These are phyloP conservation scores for Boleophthalmus pectinirostris DNA, from an alignment of 2,113 vertebrate genomes.

Conservation along the genomic window DNA sequence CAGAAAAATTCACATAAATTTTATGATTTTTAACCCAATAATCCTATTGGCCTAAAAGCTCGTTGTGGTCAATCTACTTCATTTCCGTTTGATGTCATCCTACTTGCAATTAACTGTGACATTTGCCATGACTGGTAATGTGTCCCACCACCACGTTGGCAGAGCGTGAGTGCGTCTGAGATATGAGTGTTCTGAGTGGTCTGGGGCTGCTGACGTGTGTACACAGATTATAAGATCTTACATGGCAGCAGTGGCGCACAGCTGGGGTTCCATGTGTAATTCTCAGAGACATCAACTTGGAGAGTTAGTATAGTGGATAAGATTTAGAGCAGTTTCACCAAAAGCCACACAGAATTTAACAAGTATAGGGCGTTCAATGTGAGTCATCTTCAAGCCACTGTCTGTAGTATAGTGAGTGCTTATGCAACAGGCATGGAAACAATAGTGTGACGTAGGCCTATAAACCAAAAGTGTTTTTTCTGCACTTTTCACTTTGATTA, in stretches of 20 bases:
- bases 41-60: not conserved
- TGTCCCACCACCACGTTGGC: not conserved
- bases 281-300: slow-evolving; percentile 6
- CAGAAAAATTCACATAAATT: too few relatives aligned
- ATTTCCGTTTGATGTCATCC: not conserved
- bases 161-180: not conserved
- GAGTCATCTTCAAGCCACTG: not conserved
- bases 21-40: not conserved
- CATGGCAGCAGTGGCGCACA: slow-evolving; percentile 33
- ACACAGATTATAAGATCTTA: slow-evolving; percentile 37
- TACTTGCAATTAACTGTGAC: not conserved
- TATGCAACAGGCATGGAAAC: not conserved
- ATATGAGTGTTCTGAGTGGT: slow-evolving; percentile 8
- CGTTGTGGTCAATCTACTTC: not conserved
- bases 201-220: slow-evolving; percentile 17
- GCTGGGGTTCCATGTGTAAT: slow-evolving; percentile 28
- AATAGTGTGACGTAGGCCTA: not conserved
- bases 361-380: not conserved
- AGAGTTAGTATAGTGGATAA: not conserved
- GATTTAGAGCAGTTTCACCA: not conserved
- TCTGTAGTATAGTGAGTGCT: not conserved
- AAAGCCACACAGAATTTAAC: not conserved
- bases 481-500: not conserved
- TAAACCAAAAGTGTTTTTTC: not conserved
- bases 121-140: not conserved